A percentile compares a stretch with the other conserved stretches of the same genome.
phyloP scores from a whole-genome alignment of 2,888 invertebrate species.

The Strigamia transsilvanica region DNA sequence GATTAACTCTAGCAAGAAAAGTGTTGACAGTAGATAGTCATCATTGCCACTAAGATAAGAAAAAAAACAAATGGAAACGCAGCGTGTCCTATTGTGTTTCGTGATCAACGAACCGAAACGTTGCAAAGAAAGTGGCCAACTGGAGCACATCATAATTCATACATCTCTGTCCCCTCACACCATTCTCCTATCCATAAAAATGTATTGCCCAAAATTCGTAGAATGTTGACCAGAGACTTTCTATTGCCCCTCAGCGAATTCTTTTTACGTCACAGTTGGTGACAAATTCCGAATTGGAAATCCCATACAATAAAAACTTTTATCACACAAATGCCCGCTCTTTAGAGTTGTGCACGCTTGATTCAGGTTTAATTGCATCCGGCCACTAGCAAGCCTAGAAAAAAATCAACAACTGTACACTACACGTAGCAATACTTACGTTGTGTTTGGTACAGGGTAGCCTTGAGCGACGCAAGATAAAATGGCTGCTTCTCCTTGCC shows the following conservation, averaged over 20 bases:
- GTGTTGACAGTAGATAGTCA: constrained; percentile 45
- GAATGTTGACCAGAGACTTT: constrained; percentile 49
- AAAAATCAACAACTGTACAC: neutral
- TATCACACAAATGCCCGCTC: constrained; percentile 2
- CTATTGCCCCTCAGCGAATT: constrained; percentile 37
- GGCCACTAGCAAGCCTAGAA: neutral
- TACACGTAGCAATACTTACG: constrained; percentile 59
- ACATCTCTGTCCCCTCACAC: constrained; percentile 24
- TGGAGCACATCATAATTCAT: constrained; percentile 49
- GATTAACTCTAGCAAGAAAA: constrained; percentile 26
- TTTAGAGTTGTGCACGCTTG: neutral
- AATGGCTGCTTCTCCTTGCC: constrained; percentile 64
- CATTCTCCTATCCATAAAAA: constrained; percentile 32
- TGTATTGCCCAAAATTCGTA: constrained; percentile 29
- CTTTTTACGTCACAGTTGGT: constrained; percentile 22
- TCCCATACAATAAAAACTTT: constrained; percentile 44
- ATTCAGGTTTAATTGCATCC: constrained; percentile 18
- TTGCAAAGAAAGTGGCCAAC: constrained; percentile 45
- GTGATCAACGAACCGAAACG: constrained; percentile 33
- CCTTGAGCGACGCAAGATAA: constrained; percentile 68
- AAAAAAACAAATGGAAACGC: constrained; percentile 22
- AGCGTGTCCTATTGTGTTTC: constrained; percentile 4
- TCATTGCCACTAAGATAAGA: neutral
- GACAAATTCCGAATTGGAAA: constrained; percentile 36
- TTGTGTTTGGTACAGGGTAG: constrained; percentile 67